A percentile compares a stretch with the other conserved stretches of the same genome.
Conservation (phyloP, 2,113 vertebrate genomes). For the Sander vitreus region DNA sequence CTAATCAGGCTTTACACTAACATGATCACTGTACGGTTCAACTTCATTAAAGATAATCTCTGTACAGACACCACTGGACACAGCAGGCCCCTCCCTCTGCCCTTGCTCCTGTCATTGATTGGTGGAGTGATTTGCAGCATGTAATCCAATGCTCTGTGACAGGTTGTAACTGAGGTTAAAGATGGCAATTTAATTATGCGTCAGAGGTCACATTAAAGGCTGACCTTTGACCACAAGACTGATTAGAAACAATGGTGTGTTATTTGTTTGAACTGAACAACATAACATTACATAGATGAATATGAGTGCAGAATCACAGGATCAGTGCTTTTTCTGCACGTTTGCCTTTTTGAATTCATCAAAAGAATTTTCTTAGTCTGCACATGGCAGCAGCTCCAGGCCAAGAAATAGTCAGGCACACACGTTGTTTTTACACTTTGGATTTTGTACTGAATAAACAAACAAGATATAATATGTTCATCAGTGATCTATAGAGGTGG, state of each 20-base stretch:
- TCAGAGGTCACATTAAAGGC: conserved; percentile 82
- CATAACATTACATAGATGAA: conserved; percentile 4
- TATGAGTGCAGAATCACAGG: not conserved
- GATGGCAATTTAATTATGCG: conserved; percentile 85
- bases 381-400: too few species aligned
- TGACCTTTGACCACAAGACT: conserved; percentile 73
- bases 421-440: too few species aligned
- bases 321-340: not conserved
- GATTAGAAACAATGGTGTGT: conserved; percentile 64
- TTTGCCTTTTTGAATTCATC: too few species aligned
- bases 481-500: too few species aligned
- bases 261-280: conserved; percentile 57
- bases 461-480: too few species aligned
- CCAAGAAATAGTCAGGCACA: too few species aligned
- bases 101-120: conserved; percentile 69
- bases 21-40: conserved; percentile 72
- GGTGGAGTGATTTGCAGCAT: conserved; percentile 76
- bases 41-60: conserved; percentile 73
- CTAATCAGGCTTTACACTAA: conserved; percentile 63
- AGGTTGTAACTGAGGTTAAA: conserved; percentile 84
- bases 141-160: conserved; percentile 77
- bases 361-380: too few species aligned
- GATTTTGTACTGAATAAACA: too few species aligned
- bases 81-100: conserved; percentile 28
- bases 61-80: conserved; percentile 25